phyloP scores from a whole-genome alignment of 2,797 vertebrate species.

The Oceanodroma leucorhoa region DNA sequence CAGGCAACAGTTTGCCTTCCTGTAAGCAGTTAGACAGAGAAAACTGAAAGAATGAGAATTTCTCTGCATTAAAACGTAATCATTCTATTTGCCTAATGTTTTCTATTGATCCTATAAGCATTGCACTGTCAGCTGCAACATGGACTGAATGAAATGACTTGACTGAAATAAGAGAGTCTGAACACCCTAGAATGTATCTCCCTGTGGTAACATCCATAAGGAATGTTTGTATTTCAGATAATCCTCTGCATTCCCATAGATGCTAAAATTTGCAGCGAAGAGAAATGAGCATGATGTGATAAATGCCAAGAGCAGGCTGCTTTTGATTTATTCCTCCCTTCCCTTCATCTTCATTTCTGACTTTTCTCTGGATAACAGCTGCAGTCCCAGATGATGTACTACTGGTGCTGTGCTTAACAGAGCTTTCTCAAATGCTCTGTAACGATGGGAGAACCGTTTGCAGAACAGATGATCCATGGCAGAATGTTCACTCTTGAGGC shows the following conservation, averaged over 20 bases:
- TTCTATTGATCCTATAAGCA: background rate
- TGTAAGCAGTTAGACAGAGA: background rate
- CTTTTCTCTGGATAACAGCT: slow-evolving; percentile 29
- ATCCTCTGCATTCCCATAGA: background rate
- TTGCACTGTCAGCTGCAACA: background rate
- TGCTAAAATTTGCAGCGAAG: background rate
- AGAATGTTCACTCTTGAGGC: slow-evolving; percentile 5
- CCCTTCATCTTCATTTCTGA: background rate
- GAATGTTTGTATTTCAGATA: background rate
- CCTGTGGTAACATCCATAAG: background rate
- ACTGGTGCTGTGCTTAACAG: background rate
- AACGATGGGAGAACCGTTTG: background rate
- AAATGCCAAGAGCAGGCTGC: background rate
- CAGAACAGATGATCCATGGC: slow-evolving; percentile 21
- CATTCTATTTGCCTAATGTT: background rate
- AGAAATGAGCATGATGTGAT: background rate
- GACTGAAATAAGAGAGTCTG: background rate
- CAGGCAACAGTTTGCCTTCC: background rate
- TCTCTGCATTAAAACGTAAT: background rate
- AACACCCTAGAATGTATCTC: background rate
- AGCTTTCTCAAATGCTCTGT: background rate
- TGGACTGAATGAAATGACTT: background rate
- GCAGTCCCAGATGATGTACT: slow-evolving; percentile 27
- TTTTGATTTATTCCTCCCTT: slow-evolving; percentile 45
- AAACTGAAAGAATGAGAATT: background rate